These are phyloP conservation scores for Acrobasis repandana DNA, from an alignment of 2,888 invertebrate species.

Conservation along the genomic window DNA sequence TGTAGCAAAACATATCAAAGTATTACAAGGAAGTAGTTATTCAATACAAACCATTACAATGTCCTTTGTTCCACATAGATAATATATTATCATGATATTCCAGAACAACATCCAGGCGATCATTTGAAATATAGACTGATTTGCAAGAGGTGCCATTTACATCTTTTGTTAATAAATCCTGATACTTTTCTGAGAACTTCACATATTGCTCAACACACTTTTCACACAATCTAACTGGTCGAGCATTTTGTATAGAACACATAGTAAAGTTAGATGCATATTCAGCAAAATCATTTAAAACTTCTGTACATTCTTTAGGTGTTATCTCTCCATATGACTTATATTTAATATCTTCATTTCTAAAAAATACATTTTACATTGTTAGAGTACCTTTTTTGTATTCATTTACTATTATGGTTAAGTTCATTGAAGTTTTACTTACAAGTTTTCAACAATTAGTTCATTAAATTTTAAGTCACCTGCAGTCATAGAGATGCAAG, in stretches of 20 bases:
- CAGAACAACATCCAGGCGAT: conserved; percentile 84
- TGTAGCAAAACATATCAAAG: no score
- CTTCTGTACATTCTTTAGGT: conserved; percentile 51
- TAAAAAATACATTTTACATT: conserved; percentile 37
- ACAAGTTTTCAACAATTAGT: no score
- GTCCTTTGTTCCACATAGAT: conserved; percentile 84
- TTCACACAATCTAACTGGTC: conserved; percentile 85
- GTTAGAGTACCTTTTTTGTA: no score
- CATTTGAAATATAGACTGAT: conserved; percentile 82
- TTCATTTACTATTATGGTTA: no score
- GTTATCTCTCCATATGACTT: neutral
- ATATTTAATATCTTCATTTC: conserved; percentile 33
- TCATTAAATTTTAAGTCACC: neutral
- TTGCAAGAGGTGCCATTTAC: conserved; percentile 83
- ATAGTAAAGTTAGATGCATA: conserved; percentile 82
- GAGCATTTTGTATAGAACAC: conserved; percentile 83
- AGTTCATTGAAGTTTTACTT: no score
- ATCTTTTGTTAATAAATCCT: conserved; percentile 66
- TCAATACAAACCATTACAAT: conserved; percentile 82
- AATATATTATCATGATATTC: conserved; percentile 80
- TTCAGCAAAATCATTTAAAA: conserved; percentile 75
- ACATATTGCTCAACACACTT: conserved; percentile 81
- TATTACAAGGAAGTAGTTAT: neutral
- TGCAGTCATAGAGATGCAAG: neutral
- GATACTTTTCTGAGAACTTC: conserved; percentile 73